phyloP scores from a whole-genome alignment of 2,113 vertebrate species.

The Loxodonta africana region DNA sequence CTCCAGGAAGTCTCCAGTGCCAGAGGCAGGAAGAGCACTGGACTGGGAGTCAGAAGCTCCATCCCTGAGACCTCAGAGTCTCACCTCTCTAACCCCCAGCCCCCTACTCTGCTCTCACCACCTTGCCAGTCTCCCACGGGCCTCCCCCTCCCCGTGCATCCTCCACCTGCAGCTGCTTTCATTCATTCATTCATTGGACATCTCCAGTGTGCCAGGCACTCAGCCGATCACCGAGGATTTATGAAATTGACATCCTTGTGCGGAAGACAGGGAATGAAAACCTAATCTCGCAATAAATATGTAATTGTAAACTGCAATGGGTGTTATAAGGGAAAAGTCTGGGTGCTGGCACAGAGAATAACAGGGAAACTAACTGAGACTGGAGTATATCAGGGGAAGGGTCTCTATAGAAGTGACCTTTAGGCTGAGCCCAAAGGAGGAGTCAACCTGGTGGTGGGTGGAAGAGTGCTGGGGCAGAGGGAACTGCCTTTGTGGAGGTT shows the following conservation, averaged over 20 bases:
- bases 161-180: not conserved
- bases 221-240: not conserved
- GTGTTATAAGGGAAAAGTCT: not conserved
- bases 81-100: not conserved
- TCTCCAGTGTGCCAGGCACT: not conserved
- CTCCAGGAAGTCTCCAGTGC: not conserved
- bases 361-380: not conserved
- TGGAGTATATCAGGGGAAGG: not conserved
- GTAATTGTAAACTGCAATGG: fast-evolving
- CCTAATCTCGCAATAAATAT: not conserved
- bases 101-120: not conserved
- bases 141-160: not conserved
- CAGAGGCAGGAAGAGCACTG: not conserved
- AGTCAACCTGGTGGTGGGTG: fast-evolving
- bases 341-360: not conserved
- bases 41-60: not conserved
- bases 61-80: not conserved
- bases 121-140: not conserved
- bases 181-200: not conserved
- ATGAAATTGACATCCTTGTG: not conserved
- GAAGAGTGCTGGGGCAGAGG: fast-evolving
- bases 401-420: not conserved
- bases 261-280: not conserved
- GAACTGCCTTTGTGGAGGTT: not conserved
- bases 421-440: not conserved